phyloP scores from a whole-genome alignment of 1,140 invertebrate genomes.

The Neodiprion lecontei region DNA sequence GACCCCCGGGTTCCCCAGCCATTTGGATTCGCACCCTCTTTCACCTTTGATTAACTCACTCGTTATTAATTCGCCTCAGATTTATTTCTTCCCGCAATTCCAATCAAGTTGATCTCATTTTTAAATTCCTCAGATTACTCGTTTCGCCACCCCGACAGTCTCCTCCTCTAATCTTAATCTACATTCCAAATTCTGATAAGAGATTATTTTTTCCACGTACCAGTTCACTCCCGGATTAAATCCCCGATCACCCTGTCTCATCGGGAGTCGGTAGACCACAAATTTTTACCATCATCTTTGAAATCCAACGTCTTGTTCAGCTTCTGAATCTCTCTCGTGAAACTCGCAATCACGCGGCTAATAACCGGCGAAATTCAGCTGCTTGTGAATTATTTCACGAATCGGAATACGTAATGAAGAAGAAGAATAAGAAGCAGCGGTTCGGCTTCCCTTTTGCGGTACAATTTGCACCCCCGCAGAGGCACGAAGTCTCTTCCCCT shows the following conservation, averaged over 20 bases:
- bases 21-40: neutral
- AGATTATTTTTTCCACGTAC: neutral
- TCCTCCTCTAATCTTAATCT: neutral
- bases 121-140: neutral
- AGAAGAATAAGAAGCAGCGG: too few species aligned
- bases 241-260: too few species aligned
- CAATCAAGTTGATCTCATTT: neutral
- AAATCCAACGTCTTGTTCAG: too few species aligned
- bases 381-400: too few species aligned
- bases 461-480: too few species aligned
- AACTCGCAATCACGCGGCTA: too few species aligned
- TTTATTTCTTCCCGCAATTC: constrained; percentile 4
- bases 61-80: neutral
- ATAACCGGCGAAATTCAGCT: too few species aligned
- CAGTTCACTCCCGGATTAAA: neutral
- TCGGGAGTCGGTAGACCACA: neutral
- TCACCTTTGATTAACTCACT: neutral
- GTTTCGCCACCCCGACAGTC: neutral
- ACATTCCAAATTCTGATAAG: neutral
- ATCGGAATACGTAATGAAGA: too few species aligned
- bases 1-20: neutral
- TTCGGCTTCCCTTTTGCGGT: too few species aligned
- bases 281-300: too few species aligned
- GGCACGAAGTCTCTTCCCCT: too few species aligned
- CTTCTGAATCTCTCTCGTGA: too few species aligned